These are phyloP conservation scores for Catocala sponsa DNA, from an alignment of 2,888 invertebrate species.

Conservation along the genomic window DNA sequence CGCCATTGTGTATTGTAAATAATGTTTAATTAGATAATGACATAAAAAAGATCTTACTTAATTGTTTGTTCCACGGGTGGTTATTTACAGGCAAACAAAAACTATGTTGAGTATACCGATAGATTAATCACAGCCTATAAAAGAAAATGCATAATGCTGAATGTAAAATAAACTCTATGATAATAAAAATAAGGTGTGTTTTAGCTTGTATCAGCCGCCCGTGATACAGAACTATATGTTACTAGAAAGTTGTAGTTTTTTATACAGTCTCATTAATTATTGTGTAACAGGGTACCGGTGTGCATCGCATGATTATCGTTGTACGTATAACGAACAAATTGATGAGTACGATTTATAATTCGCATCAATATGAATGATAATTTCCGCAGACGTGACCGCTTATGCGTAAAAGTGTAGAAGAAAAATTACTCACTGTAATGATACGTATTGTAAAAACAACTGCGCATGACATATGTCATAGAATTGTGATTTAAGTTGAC, in stretches of 20 bases:
- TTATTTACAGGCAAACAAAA: conserved; percentile 4
- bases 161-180: conserved; percentile 17
- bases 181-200: conserved; percentile 15
- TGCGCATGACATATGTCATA: too few relatives aligned
- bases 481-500: neutral
- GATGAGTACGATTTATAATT: conserved; percentile 24
- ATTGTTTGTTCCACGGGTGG: conserved; percentile 21
- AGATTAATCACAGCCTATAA: too few relatives aligned
- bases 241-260: conserved; percentile 65
- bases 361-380: conserved; percentile 9
- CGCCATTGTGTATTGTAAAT: conserved; percentile 43
- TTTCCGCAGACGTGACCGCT: conserved; percentile 34
- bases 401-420: conserved; percentile 28
- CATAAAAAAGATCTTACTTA: conserved; percentile 41
- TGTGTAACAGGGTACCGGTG: conserved; percentile 69
- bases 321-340: conserved; percentile 37
- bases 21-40: conserved; percentile 47
- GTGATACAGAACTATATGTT: conserved; percentile 48
- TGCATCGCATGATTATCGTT: conserved; percentile 41
- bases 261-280: conserved; percentile 63
- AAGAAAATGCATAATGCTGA: neutral
- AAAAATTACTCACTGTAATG: conserved; percentile 13
- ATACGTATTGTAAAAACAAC: neutral
- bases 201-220: conserved; percentile 26
- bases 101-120: neutral